Evolutionary conservation across 2,888 invertebrate genomes (phyloP).

Genomic region (Conops quadrifasciatus): DNA sequence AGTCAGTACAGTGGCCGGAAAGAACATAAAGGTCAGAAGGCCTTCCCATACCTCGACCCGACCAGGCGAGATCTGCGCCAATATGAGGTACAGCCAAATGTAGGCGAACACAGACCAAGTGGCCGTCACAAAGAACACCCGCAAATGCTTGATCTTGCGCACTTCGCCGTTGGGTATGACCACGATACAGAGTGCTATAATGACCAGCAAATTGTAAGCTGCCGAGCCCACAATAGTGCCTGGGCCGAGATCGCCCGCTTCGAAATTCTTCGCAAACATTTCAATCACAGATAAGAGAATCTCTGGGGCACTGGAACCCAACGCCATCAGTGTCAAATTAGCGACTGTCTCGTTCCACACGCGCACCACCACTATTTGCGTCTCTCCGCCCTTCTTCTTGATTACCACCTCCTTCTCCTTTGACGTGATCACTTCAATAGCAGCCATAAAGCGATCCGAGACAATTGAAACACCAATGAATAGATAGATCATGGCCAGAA

Average conservation of each 20-base stretch:
- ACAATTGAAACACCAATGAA: conserved; percentile 99
- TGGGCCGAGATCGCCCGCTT: conserved; percentile 96
- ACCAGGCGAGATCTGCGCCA: conserved; percentile 86
- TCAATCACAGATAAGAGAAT: conserved; percentile 97
- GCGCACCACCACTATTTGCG: conserved; percentile 88
- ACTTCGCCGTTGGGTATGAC: conserved; percentile 92
- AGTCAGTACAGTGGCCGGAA: conserved; percentile 94
- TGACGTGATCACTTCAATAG: conserved; percentile 98
- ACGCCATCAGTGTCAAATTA: conserved; percentile 97
- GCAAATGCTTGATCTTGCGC: conserved; percentile 92
- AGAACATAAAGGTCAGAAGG: conserved; percentile 92
- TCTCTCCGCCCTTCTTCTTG: conserved; percentile 86
- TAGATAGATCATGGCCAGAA: conserved; percentile 87
- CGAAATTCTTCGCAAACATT: conserved; percentile 93
- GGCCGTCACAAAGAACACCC: conserved; percentile 98
- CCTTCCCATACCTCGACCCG: conserved; percentile 98
- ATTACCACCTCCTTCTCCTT: conserved; percentile 95
- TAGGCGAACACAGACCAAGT: conserved; percentile 98
- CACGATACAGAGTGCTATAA: conserved; percentile 92
- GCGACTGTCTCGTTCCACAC: conserved; percentile 99
- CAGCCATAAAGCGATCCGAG: conserved; percentile 98
- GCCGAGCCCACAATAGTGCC: conserved; percentile 99
- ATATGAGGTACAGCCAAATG: conserved; percentile 96
- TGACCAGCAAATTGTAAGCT: conserved; percentile 98
- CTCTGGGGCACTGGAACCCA: conserved; percentile 98